A percentile compares a stretch with the other conserved stretches of the same genome.
Evolutionary conservation across 2,888 invertebrate genomes (phyloP).

Genomic region (Drosophila borborema): DNA sequence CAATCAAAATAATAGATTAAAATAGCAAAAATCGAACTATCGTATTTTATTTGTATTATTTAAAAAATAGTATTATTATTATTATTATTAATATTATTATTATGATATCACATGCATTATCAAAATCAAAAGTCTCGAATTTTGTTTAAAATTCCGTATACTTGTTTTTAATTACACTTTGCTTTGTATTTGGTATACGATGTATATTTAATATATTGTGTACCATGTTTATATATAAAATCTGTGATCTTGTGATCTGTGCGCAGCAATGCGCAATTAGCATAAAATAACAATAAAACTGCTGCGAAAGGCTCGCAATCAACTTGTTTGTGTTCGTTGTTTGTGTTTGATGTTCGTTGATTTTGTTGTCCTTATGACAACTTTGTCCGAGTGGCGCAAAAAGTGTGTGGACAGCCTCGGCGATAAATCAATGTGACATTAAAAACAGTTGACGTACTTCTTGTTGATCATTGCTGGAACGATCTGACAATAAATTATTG

Average conservation of each 20-base stretch:
- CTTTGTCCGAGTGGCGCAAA: slow-evolving; percentile 70
- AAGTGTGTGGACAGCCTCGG: slow-evolving; percentile 69
- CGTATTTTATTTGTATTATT: too few relatives aligned
- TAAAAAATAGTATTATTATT: too few relatives aligned
- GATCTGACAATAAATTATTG: slow-evolving; percentile 77
- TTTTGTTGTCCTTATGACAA: slow-evolving; percentile 74
- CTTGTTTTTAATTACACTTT: too few relatives aligned
- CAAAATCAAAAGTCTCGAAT: too few relatives aligned
- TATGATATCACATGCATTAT: too few relatives aligned
- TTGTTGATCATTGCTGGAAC: slow-evolving; percentile 54
- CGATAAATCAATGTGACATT: slow-evolving; percentile 67
- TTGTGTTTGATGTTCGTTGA: background rate
- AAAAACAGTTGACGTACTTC: slow-evolving; percentile 66
- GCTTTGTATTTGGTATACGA: too few relatives aligned
- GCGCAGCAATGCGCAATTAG: slow-evolving; percentile 49
- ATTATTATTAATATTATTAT: too few relatives aligned
- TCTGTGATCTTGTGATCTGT: slow-evolving; percentile 33
- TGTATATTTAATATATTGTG: background rate
- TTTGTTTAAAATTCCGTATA: too few relatives aligned
- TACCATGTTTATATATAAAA: slow-evolving; percentile 1
- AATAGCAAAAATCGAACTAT: too few relatives aligned
- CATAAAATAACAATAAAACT: slow-evolving; percentile 76
- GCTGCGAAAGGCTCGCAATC: slow-evolving; percentile 65
- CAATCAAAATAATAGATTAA: too few relatives aligned
- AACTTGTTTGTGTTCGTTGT: slow-evolving; percentile 22